Conservation (phyloP, 2,113 vertebrate species). For the Phodopus roborovskii region DNA sequence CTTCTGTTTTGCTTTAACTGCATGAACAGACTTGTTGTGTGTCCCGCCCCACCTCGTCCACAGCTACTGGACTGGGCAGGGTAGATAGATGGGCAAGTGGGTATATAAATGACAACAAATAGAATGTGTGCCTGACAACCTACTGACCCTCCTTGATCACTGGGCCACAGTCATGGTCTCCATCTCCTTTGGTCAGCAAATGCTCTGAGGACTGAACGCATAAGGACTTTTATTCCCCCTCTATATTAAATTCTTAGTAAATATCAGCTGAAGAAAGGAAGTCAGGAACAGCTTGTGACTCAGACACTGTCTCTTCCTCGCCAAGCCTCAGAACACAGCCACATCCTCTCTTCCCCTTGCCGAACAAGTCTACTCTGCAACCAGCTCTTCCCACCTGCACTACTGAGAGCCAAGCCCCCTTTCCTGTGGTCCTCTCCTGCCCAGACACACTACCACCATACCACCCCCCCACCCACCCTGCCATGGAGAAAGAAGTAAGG, state of each 20-base stretch:
- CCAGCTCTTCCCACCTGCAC: not conserved
- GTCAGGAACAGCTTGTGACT: not conserved
- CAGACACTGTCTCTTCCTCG: not conserved
- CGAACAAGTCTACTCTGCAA: rapidly evolving
- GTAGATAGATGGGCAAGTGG: not conserved
- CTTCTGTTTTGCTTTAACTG: not conserved
- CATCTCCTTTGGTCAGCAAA: not conserved
- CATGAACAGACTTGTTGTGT: not conserved
- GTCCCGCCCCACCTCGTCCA: too few species aligned
- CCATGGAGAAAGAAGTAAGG: not conserved
- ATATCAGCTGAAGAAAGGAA: too few species aligned
- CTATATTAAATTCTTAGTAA: not conserved
- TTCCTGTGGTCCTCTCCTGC: not conserved
- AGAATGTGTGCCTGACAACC: not conserved
- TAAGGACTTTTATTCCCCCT: not conserved
- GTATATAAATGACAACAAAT: not conserved
- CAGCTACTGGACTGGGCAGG: not conserved
- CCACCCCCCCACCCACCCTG: not conserved
- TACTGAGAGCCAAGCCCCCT: rapidly evolving
- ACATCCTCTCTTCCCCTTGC: not conserved
- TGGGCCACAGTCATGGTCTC: not conserved
- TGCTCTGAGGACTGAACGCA: not conserved
- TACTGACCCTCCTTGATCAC: not conserved
- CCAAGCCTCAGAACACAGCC: not conserved
- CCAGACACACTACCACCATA: not conserved